Evolutionary conservation across 2,797 vertebrate species (phyloP), one percentile per base, ranked within the genome.

Genomic region (Acanthiza pusilla): DNA sequence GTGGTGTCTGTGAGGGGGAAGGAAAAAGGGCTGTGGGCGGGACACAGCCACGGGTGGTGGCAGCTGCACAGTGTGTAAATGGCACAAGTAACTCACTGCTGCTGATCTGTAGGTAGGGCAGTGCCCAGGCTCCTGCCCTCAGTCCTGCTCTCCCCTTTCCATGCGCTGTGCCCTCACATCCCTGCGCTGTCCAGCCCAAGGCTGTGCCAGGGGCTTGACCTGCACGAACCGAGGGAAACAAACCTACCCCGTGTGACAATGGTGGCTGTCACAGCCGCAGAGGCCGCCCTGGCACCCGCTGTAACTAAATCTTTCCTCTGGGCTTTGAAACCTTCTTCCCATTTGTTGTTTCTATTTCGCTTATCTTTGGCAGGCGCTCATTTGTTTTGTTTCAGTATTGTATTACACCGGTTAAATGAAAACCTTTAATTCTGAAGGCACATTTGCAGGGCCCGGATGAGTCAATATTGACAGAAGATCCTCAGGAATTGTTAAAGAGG

Each of bases 11-110:
- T 4, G 67, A 19, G 32, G 32, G 45, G 40, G 26, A 6, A n/a
- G 53, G 14, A 88, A 34, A 32, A 21, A 13, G 12, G 11, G 16
- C 26, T 22, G 3, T n/a, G 9, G 22, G 60, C 22, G 32, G 54
- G 54, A 20, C 3, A 5, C 17, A 14, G 7, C 13, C 20, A 6
- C 0, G 29, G 13, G 19, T 1, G 0, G n/a, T 2, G 61, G 40
- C 12, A 15, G 43, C 66, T 36, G 54, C 19, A 5, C 0, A 2
- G n/a, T 7, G 40, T 38, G 4, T 9, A 6, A 30, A 10, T 0
- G 16, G 51, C 21, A 27, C 16, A 3, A 38, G 32, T 3, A 20
- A 13, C n/a, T 30, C n/a, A 1, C 19, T 27, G 57, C 77, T 1
- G 8, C 1, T 0, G 13, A 25, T 2, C 51, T 19, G 40, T 2